Evolutionary conservation across 2,888 invertebrate genomes (phyloP).

Genomic region (Leptinotarsa peninsularis): DNA sequence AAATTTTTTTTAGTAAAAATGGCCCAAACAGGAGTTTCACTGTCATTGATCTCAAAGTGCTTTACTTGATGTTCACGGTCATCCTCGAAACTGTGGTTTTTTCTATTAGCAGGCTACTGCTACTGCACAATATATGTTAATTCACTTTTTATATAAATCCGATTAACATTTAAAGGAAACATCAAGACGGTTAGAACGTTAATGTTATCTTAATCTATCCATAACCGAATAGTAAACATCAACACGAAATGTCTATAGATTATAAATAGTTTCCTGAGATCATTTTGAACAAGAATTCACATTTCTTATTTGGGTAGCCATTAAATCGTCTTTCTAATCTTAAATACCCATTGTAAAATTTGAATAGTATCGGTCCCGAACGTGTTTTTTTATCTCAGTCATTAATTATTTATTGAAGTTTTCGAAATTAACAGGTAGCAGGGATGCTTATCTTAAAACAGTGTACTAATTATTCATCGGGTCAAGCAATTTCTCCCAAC

Average conservation of each 20-base stretch:
- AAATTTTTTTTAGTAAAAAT: too few species aligned
- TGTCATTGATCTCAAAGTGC: too few species aligned
- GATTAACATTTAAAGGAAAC: background rate
- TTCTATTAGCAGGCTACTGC: too few species aligned
- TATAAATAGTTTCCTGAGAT: background rate
- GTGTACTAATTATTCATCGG: background rate
- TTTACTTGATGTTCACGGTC: too few species aligned
- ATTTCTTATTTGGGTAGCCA: conserved; percentile 7
- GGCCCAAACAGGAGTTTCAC: too few species aligned
- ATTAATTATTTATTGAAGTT: conserved; percentile 31
- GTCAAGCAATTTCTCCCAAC: background rate
- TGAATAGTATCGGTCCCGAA: conserved; percentile 37
- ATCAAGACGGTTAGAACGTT: background rate
- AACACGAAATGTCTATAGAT: background rate
- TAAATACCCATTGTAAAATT: conserved; percentile 45
- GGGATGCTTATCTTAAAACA: background rate
- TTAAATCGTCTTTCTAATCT: conserved; percentile 41
- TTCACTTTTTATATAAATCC: too few species aligned
- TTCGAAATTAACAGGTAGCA: background rate
- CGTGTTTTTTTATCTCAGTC: conserved; percentile 38
- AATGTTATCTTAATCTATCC: background rate
- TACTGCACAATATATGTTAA: too few species aligned
- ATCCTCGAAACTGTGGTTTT: too few species aligned
- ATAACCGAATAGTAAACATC: background rate
- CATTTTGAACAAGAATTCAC: background rate